Base-by-base conservation (phyloP, 1,140 invertebrate species). In the Galleria mellonella region DNA sequence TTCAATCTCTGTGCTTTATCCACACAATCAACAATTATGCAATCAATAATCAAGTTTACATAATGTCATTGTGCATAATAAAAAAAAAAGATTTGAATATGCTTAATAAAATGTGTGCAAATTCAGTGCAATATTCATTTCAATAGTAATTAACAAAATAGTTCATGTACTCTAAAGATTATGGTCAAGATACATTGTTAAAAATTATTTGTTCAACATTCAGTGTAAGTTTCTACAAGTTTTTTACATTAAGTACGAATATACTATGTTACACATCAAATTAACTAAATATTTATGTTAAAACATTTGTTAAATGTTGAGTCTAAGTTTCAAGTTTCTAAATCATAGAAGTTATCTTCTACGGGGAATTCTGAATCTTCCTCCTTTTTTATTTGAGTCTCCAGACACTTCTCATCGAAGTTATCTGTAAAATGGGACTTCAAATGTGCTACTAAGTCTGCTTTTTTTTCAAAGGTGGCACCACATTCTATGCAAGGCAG, bases 401-500 rank as follows among this genome's bases (percentile, higher is more conserved):
- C 65, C 9, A 64, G 44, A 28, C 72, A 55, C 51, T 83, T 83
- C 14, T 84, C 76, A 53, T 82, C 72, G 71, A 62, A 75, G 51
- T 78, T 73, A 46, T 86, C 81, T 40, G 61, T 68, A 43, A 86
- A 87, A 59, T 90, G 89, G 2, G 88, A 88, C 54, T 89, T 89
- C 15, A 89, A 75, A 54, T 90, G 89, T 37, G 84, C 82, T 46
- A 89, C 86, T 51, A 89, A 62, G 39, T 88, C 87, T 13, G 84
- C 62, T 64, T 88, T 89, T 30, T 88, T 86, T 27, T 86, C 72
- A 66, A 89, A 90, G 10, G 77, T 87, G 14, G 88, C 86, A 53
- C 87, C 78, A 63, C 89, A 89, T 46, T 88, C 84, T 32, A 86
- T 76, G 53, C 89, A 90, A 31, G 85, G 83, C 66, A 86, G 88